phyloP scores from a whole-genome alignment of 2,113 vertebrate species.

The Urocitellus parryii region DNA sequence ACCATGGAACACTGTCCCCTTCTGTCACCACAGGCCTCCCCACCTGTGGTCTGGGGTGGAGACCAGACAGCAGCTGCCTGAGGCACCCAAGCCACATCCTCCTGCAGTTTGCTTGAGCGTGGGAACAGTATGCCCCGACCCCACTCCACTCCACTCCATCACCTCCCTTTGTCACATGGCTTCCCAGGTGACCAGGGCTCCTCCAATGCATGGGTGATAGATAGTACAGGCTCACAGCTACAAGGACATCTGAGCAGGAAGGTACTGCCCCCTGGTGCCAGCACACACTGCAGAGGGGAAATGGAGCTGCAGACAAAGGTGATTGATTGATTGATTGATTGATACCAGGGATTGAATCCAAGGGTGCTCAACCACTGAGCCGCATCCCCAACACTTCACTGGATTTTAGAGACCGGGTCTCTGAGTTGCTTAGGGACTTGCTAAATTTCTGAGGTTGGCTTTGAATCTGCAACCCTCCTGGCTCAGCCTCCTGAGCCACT shows the following conservation, averaged over 20 bases:
- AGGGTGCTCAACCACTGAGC: too few species aligned
- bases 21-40: accelerated
- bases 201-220: accelerated
- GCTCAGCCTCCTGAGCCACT: too few species aligned
- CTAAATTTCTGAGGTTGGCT: too few species aligned
- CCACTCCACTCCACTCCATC: not conserved
- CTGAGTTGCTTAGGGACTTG: too few species aligned
- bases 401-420: too few species aligned
- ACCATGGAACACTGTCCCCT: not conserved
- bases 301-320: not conserved
- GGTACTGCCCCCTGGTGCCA: not conserved
- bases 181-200: accelerated
- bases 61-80: not conserved
- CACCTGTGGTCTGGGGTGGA: too few species aligned
- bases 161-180: not conserved
- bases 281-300: not conserved
- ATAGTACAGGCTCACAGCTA: accelerated
- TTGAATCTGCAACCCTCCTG: too few species aligned
- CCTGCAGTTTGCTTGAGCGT: not conserved
- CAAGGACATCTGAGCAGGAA: not conserved
- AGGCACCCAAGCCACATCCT: not conserved
- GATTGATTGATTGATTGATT: too few species aligned
- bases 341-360: too few species aligned
- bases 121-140: not conserved
- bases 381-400: too few species aligned